Evolutionary conservation across 2,888 invertebrate genomes (phyloP).

Genomic region (Lomographa bimaculata): DNA sequence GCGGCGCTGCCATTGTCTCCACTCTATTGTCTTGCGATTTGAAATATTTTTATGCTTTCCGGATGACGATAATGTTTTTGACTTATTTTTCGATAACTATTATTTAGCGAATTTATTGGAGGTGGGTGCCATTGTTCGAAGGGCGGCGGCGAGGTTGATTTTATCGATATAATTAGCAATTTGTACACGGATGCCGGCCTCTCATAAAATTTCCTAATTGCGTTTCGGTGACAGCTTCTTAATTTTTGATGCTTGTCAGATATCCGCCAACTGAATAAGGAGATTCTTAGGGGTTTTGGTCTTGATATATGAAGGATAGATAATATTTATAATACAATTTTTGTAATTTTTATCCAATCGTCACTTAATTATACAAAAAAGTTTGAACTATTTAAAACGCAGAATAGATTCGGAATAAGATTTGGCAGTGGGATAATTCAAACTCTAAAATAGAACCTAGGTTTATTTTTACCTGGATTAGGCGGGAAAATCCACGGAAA

Average conservation of each 20-base stretch:
- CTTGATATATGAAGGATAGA: too few species aligned
- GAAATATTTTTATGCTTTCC: conserved; percentile 81
- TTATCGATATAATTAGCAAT: conserved; percentile 58
- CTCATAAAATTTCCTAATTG: conserved; percentile 51
- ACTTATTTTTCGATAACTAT: conserved; percentile 80
- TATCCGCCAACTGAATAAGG: conserved; percentile 31
- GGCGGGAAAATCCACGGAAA: too few species aligned
- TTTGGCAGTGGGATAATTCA: too few species aligned
- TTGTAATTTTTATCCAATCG: too few species aligned
- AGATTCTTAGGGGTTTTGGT: not conserved
- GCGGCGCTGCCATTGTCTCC: conserved; percentile 75
- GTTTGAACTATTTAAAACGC: too few species aligned
- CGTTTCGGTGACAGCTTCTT: conserved; percentile 50
- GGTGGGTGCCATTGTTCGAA: conserved; percentile 49
- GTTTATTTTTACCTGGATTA: too few species aligned
- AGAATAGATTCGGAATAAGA: too few species aligned
- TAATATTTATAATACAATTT: too few species aligned
- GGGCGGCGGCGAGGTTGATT: conserved; percentile 38
- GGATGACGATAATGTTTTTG: conserved; percentile 78
- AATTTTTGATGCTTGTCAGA: conserved; percentile 47
- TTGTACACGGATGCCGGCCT: conserved; percentile 61
- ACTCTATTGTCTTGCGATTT: conserved; percentile 78
- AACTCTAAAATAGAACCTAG: too few species aligned
- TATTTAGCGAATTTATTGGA: conserved; percentile 79
- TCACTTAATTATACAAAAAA: too few species aligned